Base-by-base conservation (phyloP, 1,140 invertebrate species). In the Cydia pomonella region DNA sequence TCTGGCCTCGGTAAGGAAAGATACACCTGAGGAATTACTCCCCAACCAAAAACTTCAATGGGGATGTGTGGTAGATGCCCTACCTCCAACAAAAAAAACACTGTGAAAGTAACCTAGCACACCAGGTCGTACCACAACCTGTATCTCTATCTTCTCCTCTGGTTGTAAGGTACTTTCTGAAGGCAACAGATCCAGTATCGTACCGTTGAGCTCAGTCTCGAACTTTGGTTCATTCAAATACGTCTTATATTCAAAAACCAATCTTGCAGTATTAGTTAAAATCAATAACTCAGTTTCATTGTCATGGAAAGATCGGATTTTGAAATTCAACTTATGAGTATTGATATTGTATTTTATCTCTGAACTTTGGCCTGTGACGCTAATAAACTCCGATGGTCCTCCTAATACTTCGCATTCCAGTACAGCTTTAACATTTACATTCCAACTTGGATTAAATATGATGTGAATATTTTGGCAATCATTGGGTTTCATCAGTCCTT, bases 261-360 rank as follows among this genome's bases (percentile, higher is more conserved):
- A 79, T 29, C 82, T 82, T 5, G 89, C 81, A 41, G 79, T 83
- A 77, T 92, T 93, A 33, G 82, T 75, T 76, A 93, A 79, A 18
- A 79, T 63, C 62, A 93, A 76, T 75, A 84, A 73, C 84, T 92
- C 85, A 23, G 78, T 75, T n/a, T 89, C 88, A 69, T 84, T 82
- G 74, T 92, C 87, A 73, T 93, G 86, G 82, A 89, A 93, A 29
- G 89, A 89, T 76, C 87, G 87, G 75, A 91, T 93, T 87, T 90
- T 91, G 66, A 91, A 92, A 78, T 92, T 92, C 18, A 92, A 69
- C 77, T 80, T 88, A 69, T 82, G 76, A 7, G 84, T 80, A 69
- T 84, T 91, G 38, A 92, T 80, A 74, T 81, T 80, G 73, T 90
- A 93, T 72, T 85, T 85, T 64, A 93, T 80, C 75, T 90, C 86